These are phyloP conservation scores for Caenorhabditis latens DNA, from an alignment of 1,140 invertebrate genomes.

Conservation along the genomic window DNA sequence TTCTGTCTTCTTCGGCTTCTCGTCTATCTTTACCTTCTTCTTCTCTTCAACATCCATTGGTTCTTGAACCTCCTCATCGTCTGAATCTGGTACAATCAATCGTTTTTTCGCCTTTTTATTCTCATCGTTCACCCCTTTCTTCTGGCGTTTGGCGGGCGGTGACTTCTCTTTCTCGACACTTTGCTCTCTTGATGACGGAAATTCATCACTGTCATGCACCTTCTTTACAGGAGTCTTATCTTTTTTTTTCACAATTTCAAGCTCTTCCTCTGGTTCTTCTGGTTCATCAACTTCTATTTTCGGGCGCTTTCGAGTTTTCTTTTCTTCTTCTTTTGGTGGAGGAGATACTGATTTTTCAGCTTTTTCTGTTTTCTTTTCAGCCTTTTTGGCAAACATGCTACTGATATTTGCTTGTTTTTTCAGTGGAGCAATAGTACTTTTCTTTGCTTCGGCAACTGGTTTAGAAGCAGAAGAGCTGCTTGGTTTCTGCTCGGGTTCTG, in stretches of 20 bases:
- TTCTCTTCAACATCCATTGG: not conserved
- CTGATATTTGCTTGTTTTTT: slow-evolving; percentile 32
- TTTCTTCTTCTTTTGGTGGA: not conserved
- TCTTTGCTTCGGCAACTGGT: not conserved
- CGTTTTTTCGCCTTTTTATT: slow-evolving; percentile 25
- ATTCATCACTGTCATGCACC: not conserved
- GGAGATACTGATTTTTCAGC: not conserved
- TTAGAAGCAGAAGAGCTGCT: not conserved
- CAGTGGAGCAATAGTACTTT: not conserved
- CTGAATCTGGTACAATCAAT: slow-evolving; percentile 25
- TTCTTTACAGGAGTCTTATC: slow-evolving; percentile 25
- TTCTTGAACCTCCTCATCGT: not conserved
- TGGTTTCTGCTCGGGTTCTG: slow-evolving; percentile 23
- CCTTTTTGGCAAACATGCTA: slow-evolving; percentile 2
- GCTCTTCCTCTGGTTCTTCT: not conserved
- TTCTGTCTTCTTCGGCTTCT: not conserved
- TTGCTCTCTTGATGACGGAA: slow-evolving; percentile 31
- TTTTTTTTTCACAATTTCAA: no score
- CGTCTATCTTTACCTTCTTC: not conserved
- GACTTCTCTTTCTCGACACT: slow-evolving; percentile 19
- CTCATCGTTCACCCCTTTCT: slow-evolving; percentile 2
- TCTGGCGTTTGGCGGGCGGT: slow-evolving; percentile 21
- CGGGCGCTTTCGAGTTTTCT: slow-evolving; percentile 13
- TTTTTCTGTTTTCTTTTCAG: not conserved
- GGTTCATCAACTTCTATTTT: slow-evolving; percentile 14